Evolutionary conservation across 1,140 invertebrate species (phyloP).

Genomic region (Papilio dardanus): DNA sequence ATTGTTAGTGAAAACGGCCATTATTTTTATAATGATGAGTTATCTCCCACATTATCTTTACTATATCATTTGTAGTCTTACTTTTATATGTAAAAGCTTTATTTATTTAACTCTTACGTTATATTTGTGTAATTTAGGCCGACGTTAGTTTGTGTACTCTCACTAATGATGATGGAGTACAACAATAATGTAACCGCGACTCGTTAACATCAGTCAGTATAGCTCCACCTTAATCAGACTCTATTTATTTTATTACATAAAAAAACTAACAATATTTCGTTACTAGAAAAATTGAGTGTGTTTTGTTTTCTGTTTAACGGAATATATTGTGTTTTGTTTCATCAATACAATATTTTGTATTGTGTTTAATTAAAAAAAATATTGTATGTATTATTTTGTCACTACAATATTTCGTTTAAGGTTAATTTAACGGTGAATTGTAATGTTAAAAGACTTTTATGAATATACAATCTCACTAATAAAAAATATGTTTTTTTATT

Average conservation of each 20-base stretch:
- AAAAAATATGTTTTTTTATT: too few relatives aligned
- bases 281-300: neutral
- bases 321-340: too few relatives aligned
- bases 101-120: neutral
- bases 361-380: neutral
- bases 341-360: neutral
- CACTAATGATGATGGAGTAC: constrained; percentile 23
- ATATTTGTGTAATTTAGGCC: constrained; percentile 7
- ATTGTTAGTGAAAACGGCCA: too few relatives aligned
- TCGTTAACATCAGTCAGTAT: constrained; percentile 4
- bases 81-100: neutral
- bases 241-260: neutral
- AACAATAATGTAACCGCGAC: constrained; percentile 23
- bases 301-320: neutral
- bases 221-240: neutral
- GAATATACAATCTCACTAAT: too few relatives aligned
- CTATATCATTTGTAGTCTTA: too few relatives aligned
- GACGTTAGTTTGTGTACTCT: neutral
- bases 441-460: too few relatives aligned
- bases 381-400: neutral
- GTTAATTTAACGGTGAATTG: too few relatives aligned
- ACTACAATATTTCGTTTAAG: neutral
- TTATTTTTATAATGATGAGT: too few relatives aligned
- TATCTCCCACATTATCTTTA: too few relatives aligned
- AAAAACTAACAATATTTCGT: neutral